phyloP scores from a whole-genome alignment of 64 coral and sea anemone species.

The Porites australiensis region DNA sequence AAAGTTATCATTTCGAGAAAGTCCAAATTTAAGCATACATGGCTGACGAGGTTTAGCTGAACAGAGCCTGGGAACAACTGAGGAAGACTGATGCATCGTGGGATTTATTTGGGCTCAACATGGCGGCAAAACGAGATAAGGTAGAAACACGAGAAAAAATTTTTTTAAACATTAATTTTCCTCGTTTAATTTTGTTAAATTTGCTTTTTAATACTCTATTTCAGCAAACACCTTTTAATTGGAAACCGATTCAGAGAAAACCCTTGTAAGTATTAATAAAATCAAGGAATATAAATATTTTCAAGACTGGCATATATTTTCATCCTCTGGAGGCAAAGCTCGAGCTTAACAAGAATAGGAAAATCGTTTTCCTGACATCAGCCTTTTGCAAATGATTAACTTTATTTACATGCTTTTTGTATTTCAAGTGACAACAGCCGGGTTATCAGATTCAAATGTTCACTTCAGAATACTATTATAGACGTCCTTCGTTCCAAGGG shows the following conservation, averaged over 20 bases:
- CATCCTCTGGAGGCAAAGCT: too few relatives aligned
- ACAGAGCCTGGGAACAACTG: neutral
- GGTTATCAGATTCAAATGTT: constrained; percentile 88
- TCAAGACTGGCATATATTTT: neutral
- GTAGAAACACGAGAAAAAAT: neutral
- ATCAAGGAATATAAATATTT: neutral
- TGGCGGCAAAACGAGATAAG: constrained; percentile 46
- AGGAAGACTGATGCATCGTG: neutral
- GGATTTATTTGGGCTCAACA: neutral
- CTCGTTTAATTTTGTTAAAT: neutral
- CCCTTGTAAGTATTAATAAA: constrained; percentile 79
- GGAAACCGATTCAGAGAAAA: constrained; percentile 86
- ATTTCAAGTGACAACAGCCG: constrained; percentile 90
- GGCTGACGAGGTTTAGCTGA: neutral
- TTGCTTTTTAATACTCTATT: neutral
- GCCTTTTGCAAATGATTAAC: too few relatives aligned
- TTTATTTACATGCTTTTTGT: neutral
- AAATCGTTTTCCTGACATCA: too few relatives aligned
- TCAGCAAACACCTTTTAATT: constrained; percentile 77
- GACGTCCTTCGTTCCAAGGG: constrained; percentile 96
- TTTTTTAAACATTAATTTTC: neutral
- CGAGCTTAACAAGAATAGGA: too few relatives aligned
- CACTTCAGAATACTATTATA: constrained; percentile 95
- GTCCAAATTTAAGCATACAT: neutral
- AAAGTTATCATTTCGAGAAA: neutral